A percentile compares a stretch with the other conserved stretches of the same genome.
Evolutionary conservation across 2,888 invertebrate genomes (phyloP).

Genomic region (Diabrotica balteata): DNA sequence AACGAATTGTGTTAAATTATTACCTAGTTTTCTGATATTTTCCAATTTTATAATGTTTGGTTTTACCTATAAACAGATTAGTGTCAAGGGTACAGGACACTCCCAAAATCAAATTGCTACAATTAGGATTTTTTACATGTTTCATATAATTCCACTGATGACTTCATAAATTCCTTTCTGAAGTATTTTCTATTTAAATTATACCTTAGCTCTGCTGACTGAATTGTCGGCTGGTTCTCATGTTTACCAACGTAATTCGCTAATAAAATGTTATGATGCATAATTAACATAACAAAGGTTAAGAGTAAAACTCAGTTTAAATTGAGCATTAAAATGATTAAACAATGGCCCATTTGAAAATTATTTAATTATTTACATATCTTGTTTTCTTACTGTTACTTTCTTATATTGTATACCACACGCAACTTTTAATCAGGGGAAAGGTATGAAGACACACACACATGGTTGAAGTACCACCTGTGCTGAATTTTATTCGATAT

Average conservation of each 20-base stretch:
- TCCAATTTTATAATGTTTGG: too few species aligned
- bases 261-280: not conserved
- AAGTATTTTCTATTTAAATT: conserved; percentile 5
- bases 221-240: conserved; percentile 11
- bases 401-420: too few species aligned
- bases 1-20: too few species aligned
- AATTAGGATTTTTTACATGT: not conserved
- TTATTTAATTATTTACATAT: not conserved
- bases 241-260: not conserved
- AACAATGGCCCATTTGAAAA: not conserved
- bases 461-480: too few species aligned
- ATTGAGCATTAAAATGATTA: not conserved
- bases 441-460: too few species aligned
- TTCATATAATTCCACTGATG: conserved; percentile 2
- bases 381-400: too few species aligned
- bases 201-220: not conserved
- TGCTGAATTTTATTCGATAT: too few species aligned
- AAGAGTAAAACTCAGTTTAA: not conserved
- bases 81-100: too few species aligned
- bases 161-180: conserved; percentile 1
- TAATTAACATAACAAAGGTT: conserved; percentile 6
- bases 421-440: too few species aligned
- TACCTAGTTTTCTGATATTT: too few species aligned
- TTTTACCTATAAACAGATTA: too few species aligned
- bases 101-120: too few species aligned